Conservation (phyloP, 2,113 vertebrate species). For the Crotalus tigris region DNA sequence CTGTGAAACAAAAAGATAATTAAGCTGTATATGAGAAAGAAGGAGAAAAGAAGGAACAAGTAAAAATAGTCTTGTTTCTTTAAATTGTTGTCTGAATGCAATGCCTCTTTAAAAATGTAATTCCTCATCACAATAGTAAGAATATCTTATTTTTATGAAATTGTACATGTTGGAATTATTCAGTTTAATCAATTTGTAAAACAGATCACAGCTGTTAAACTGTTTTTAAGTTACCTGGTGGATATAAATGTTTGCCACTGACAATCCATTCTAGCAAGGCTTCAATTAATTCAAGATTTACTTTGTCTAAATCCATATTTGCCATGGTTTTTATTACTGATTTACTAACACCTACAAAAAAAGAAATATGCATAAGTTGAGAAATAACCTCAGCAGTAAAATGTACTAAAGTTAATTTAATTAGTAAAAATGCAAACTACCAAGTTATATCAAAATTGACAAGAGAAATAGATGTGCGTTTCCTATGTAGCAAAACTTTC, state of each 20-base stretch:
- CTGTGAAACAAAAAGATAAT: neutral
- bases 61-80: neutral
- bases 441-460: neutral
- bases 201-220: neutral
- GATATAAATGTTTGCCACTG: conserved; percentile 83
- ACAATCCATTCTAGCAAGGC: conserved; percentile 94
- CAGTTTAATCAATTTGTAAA: neutral
- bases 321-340: conserved; percentile 87
- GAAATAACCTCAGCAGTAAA: neutral
- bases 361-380: conserved; percentile 8
- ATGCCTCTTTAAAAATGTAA: neutral
- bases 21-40: neutral
- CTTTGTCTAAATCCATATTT: conserved; percentile 92
- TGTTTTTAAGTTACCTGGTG: conserved; percentile 76
- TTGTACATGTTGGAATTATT: neutral
- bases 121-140: neutral
- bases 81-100: neutral
- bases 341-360: conserved; percentile 77
- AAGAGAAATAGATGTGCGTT: neutral
- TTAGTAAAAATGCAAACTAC: neutral
- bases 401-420: neutral
- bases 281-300: conserved; percentile 95
- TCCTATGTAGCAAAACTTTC: neutral
- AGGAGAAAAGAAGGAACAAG: neutral
- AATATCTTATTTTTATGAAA: neutral